Conservation (phyloP, 2,888 invertebrate species). For the Drosophila borealis region DNA sequence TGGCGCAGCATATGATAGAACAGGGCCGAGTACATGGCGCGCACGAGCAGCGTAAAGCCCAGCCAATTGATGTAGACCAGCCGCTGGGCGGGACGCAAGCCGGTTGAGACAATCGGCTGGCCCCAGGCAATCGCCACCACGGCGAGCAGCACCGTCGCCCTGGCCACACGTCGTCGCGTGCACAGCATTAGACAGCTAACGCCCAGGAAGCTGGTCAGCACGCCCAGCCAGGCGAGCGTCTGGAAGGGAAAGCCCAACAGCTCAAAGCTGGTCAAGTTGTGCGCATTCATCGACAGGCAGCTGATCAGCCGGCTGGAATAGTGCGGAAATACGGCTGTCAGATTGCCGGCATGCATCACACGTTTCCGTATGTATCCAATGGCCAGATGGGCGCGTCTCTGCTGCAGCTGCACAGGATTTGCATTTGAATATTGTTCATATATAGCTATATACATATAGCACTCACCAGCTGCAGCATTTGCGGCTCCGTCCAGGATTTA, state of each 20-base stretch:
- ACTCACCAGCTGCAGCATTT: slow-evolving; percentile 40
- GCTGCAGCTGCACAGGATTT: slow-evolving; percentile 35
- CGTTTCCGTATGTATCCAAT: slow-evolving; percentile 65
- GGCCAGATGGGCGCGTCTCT: slow-evolving; percentile 55
- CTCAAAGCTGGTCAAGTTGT: slow-evolving; percentile 55
- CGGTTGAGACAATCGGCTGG: slow-evolving; percentile 33
- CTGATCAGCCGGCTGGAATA: slow-evolving; percentile 59
- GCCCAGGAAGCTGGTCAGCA: slow-evolving; percentile 42
- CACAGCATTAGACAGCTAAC: slow-evolving; percentile 29
- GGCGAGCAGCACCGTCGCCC: slow-evolving; percentile 32
- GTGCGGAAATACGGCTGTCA: slow-evolving; percentile 63
- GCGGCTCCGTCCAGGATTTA: slow-evolving; percentile 31
- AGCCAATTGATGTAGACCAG: slow-evolving; percentile 60
- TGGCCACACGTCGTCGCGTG: slow-evolving; percentile 12
- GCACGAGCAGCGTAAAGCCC: slow-evolving; percentile 52
- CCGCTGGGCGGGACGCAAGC: slow-evolving; percentile 27
- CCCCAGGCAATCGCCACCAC: slow-evolving; percentile 51
- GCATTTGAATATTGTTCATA: neutral
- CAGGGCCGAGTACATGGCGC: slow-evolving; percentile 61
- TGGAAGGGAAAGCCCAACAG: slow-evolving; percentile 68
- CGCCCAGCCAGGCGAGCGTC: slow-evolving; percentile 48
- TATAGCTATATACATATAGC: neutral
- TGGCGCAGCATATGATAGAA: slow-evolving; percentile 62
- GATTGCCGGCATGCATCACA: slow-evolving; percentile 31
- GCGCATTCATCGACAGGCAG: slow-evolving; percentile 50